A percentile compares a stretch with the other conserved stretches of the same genome.
Conservation (phyloP, 2,113 vertebrate genomes). For the Mystacornis crossleyi region DNA sequence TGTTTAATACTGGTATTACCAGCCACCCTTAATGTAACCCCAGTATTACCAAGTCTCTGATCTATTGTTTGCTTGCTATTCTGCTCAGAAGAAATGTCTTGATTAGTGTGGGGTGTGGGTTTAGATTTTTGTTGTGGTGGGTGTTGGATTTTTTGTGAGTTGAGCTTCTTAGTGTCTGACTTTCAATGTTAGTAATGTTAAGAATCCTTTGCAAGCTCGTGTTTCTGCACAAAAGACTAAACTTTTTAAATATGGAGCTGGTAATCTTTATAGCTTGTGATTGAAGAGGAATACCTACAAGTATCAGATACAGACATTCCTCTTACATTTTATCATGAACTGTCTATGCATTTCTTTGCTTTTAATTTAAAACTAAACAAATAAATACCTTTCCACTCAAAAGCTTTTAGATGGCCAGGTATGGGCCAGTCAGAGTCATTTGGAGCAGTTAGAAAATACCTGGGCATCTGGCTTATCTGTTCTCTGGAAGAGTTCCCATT, state of each 20-base stretch:
- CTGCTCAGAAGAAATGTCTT: not conserved
- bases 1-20: not conserved
- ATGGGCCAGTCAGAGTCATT: not conserved
- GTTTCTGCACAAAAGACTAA: not conserved
- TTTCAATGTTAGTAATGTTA: not conserved
- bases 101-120: not conserved
- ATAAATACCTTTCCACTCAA: not conserved
- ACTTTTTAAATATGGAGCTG: not conserved
- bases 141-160: not conserved
- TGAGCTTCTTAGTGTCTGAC: not conserved
- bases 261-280: not conserved
- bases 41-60: not conserved
- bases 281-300: not conserved
- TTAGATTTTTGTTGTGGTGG: not conserved
- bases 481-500: not conserved
- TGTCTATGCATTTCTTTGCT: not conserved
- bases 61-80: not conserved
- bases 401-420: not conserved
- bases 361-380: not conserved
- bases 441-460: not conserved
- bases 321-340: not conserved
- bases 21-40: not conserved
- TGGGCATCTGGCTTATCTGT: not conserved
- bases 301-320: not conserved
- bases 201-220: not conserved